phyloP scores from a whole-genome alignment of 2,888 invertebrate genomes.

The Pardosa pseudoannulata region DNA sequence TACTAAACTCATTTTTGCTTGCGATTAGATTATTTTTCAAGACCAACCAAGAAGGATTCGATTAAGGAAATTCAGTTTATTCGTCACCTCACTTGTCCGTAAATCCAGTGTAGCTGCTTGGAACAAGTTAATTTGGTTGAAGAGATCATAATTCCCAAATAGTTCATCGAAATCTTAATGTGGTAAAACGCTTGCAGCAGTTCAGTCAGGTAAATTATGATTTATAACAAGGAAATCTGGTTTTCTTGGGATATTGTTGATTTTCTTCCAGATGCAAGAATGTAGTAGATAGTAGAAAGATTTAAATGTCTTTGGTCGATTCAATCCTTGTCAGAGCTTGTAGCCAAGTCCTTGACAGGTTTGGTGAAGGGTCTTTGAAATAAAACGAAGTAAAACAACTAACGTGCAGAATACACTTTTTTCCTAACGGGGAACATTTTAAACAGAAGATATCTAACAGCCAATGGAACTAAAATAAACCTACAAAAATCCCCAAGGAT shows the following conservation, averaged over 20 bases:
- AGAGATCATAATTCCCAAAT: slow-evolving; percentile 41
- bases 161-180: slow-evolving; percentile 39
- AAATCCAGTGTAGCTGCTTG: slow-evolving; percentile 69
- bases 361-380: too few species aligned
- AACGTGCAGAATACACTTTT: slow-evolving; percentile 36
- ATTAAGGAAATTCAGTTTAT: neutral
- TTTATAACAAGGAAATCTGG: too few species aligned
- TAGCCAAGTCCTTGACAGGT: too few species aligned
- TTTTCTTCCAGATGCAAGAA: too few species aligned
- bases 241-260: too few species aligned
- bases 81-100: slow-evolving; percentile 69
- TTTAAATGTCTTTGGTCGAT: too few species aligned
- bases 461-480: neutral
- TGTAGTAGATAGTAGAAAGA: too few species aligned
- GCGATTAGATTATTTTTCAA: neutral
- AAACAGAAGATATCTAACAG: too few species aligned
- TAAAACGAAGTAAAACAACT: too few species aligned
- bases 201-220: too few species aligned
- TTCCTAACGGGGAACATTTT: slow-evolving; percentile 52
- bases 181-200: too few species aligned
- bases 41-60: neutral
- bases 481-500: slow-evolving; percentile 48
- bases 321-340: too few species aligned
- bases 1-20: slow-evolving; percentile 1
- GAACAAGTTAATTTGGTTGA: slow-evolving; percentile 58